Evolutionary conservation across 2,113 vertebrate genomes (phyloP).

Genomic region (Barbus barbus): DNA sequence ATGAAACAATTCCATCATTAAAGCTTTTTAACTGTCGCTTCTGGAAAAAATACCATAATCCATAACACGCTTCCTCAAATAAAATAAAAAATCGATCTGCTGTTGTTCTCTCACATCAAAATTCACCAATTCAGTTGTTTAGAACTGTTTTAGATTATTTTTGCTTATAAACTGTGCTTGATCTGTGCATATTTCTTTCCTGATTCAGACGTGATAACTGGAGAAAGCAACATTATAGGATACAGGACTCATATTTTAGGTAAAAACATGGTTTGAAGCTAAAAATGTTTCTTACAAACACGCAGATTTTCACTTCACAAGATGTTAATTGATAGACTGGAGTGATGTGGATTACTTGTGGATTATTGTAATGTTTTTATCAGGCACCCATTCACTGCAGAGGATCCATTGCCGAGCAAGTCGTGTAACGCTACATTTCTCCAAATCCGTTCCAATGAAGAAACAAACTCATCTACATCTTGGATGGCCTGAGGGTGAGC

Average conservation of each 20-base stretch:
- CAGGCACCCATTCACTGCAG: not conserved
- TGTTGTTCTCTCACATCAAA: not conserved
- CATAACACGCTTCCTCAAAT: too few species aligned
- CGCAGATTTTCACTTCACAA: not conserved
- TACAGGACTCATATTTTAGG: not conserved
- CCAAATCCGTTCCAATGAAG: not conserved
- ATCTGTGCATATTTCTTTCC: not conserved
- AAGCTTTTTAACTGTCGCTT: not conserved
- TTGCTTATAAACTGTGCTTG: not conserved
- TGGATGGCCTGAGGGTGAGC: not conserved
- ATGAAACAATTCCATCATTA: not conserved
- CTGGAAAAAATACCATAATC: too few species aligned
- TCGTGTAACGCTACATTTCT: not conserved
- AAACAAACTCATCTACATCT: not conserved
- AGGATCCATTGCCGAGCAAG: not conserved
- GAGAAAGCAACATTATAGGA: not conserved
- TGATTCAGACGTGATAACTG: not conserved
- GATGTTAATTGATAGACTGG: not conserved
- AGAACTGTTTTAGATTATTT: not conserved
- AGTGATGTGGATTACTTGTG: not conserved
- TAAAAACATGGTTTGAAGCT: not conserved
- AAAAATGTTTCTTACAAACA: not conserved
- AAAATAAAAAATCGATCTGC: too few species aligned
- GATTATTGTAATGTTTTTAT: not conserved
- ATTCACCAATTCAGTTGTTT: not conserved